Percentiles rank a stretch among this genome's conserved stretches.
phyloP scores from a whole-genome alignment of 2,888 invertebrate species.

The Leptinotarsa peninsularis region DNA sequence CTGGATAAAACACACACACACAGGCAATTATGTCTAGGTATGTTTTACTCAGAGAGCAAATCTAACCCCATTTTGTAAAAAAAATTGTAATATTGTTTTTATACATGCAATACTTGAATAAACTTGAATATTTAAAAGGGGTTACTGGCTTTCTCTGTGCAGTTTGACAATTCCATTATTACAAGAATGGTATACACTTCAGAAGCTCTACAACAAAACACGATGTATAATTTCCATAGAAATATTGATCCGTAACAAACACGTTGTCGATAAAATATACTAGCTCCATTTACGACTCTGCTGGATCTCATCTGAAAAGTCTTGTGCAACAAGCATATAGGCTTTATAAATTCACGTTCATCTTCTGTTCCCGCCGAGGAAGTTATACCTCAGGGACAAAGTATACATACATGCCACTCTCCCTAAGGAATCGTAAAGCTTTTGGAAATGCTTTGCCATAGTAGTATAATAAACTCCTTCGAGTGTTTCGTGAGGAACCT shows the following conservation, averaged over 20 bases:
- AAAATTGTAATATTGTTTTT: no score
- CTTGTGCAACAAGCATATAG: background rate
- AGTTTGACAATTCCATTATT: no score
- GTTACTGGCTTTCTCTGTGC: no score
- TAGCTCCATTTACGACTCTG: background rate
- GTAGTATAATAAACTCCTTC: conserved; percentile 1
- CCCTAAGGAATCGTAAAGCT: conserved; percentile 9
- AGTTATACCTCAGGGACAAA: background rate
- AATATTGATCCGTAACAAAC: background rate
- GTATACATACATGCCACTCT: conserved; percentile 5
- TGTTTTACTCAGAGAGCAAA: no score
- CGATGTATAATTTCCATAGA: background rate
- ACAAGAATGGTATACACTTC: no score
- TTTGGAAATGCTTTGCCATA: background rate
- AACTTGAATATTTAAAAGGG: no score
- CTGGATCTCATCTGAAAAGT: background rate
- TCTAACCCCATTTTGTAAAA: no score
- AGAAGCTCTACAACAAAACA: no score
- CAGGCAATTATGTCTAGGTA: no score
- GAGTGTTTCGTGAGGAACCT: background rate
- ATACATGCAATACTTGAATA: no score
- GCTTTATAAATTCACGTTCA: conserved; percentile 3
- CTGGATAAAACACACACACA: no score
- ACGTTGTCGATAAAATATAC: background rate
- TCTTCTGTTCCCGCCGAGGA: background rate